Base-by-base conservation (phyloP, 2,797 vertebrate species). In the Podarcis lilfordi region DNA sequence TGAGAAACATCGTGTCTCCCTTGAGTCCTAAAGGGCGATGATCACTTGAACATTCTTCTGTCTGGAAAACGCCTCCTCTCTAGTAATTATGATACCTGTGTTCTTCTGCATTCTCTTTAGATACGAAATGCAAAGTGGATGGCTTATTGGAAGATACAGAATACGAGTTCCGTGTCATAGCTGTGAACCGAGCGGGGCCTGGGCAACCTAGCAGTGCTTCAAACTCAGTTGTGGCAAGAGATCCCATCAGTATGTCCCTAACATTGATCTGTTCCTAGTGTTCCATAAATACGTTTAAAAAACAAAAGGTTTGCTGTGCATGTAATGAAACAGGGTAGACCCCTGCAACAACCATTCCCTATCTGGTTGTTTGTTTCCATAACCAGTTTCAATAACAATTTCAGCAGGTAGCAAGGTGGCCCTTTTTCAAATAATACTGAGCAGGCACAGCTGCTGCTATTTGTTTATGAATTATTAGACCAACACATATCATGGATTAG, bases 151-250 rank as follows among this genome's bases (percentile, higher is more conserved):
- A 97, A 32, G 96, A 94, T 85, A 91, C 94, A 76, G 96, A 97
- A 90, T 97, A 97, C 32, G 96, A 98, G 93, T 97, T 97, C 92
- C 29, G 23, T 86, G 94, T 96, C 50, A 95, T 77, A 84, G 92
- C 96, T 91, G 92, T 97, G 77, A 98, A 96, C 93, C 90, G 89
- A 75, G 94, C 95, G 40, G 96, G 95, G 45, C 88, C 92, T 4
- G 96, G 96, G 29, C 88, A 90, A 74, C 96, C 96, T 76, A 97
- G 97, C 72, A 74, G 90, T 10, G 66, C 92, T 10, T 96, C 96
- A 84, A 95, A 80, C 50, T 91, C 94, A 55, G 93, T 95, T 9
- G 3, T 95, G 86, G 96, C 95, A 89, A 97, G 96, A 92, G 94
- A 96, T 89, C 96, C 95, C n/a, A 94, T 96, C 89, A 92, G 94